phyloP scores from a whole-genome alignment of 2,113 vertebrate species.

The Lepisosteus osseus region DNA sequence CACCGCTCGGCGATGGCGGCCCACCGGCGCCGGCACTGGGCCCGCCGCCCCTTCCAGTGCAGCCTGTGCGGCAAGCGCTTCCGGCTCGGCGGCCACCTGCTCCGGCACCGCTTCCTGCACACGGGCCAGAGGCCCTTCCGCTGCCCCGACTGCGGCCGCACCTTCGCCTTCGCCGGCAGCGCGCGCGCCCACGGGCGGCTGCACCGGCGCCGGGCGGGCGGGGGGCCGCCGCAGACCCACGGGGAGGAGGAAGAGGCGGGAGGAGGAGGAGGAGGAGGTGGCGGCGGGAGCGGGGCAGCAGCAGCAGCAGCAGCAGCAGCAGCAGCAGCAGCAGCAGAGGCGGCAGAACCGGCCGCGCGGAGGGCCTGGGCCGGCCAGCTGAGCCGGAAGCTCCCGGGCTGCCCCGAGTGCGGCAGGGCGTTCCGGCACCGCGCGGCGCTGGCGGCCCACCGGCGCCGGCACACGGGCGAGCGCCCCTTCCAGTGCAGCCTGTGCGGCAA shows the following conservation, averaged over 20 bases:
- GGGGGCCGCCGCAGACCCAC: conserved; percentile 30
- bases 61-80: conserved; percentile 72
- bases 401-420: conserved; percentile 61
- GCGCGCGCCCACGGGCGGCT: conserved; percentile 69
- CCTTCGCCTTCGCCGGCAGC: conserved; percentile 69
- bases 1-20: conserved; percentile 81
- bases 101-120: conserved; percentile 78
- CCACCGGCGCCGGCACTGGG: conserved; percentile 75
- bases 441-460: conserved; percentile 70
- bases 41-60: conserved; percentile 61
- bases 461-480: conserved; percentile 67
- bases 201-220: conserved; percentile 57
- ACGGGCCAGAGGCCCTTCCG: conserved; percentile 70
- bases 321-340: too few relatives aligned
- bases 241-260: conserved; percentile 19
- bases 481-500: conserved; percentile 69
- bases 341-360: too few relatives aligned
- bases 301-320: too few relatives aligned
- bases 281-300: conserved; percentile 23
- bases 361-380: neutral
- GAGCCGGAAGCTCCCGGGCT: conserved; percentile 52
- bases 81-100: conserved; percentile 76
- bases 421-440: conserved; percentile 71
- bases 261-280: conserved; percentile 31
- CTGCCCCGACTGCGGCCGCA: conserved; percentile 59